Base-by-base conservation (phyloP, 2,113 vertebrate genomes). In the Nannospalax galili region DNA sequence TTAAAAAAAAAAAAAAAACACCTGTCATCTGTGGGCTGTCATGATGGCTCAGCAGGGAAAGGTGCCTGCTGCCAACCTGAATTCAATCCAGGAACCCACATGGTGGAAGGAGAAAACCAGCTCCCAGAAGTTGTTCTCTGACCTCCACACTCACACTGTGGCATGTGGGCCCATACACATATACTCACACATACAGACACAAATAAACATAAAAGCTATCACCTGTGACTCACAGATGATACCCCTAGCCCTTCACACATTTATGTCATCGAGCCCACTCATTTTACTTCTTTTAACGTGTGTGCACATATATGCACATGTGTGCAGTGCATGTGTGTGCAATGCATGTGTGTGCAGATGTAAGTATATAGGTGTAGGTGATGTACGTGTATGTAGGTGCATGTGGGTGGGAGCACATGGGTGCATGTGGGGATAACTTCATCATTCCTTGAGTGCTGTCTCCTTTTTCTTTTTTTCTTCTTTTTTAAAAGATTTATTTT, bases 241-340 rank as follows among this genome's bases (percentile, higher is more conserved):
- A 52, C 48, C 32, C 26, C 1, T 11, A 52, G 35, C 0, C 14
- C 6, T 32, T n/a, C 2, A 42, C 1, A 2, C 4, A 24, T 19
- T 37, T 40, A 2, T 0, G 8, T 72, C 45, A 30, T 1, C 9
- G 20, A 16, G n/a, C 2, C 11, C 1, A 1, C 9, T 17, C 10
- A 60, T 62, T 42, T 28, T n/a, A n/a, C 15, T 65, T 65, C 35
- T 19, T 78, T 52, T 32, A 65, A 20, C 7, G 16, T 12, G 62
- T 32, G 17, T 22, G 15, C 80, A 20, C 30, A 9, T 30, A n/a
- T 40, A 26, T 70, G 35, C 69, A 69, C 67, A 69, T 40, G 22
- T 72, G 42, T 30, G 8, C 40, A 77, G 40, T 52, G 11, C 48
- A 52, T 11, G 11, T 52, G 48, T 52, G 48, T 52, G 48, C 11